Conservation (phyloP, 2,113 vertebrate species). For the Cottus gobio region DNA sequence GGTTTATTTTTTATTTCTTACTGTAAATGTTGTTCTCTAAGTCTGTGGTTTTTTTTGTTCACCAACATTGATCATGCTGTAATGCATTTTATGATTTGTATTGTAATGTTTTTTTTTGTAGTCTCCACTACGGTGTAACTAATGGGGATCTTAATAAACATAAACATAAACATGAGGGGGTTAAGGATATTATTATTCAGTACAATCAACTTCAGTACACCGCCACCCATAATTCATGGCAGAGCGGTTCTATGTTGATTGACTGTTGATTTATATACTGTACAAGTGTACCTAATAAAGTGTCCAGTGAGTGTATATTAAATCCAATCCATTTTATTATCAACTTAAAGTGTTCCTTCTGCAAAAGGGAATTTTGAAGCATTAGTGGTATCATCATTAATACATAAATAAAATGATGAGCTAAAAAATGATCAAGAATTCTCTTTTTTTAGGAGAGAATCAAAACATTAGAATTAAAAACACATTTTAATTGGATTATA, state of each 20-base stretch:
- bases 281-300: not conserved
- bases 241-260: too few relatives aligned
- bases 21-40: too few relatives aligned
- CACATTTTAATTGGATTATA: not conserved
- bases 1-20: too few relatives aligned
- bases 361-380: not conserved
- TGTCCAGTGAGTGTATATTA: not conserved
- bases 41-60: too few relatives aligned
- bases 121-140: too few relatives aligned
- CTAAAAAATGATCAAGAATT: not conserved
- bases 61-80: too few relatives aligned
- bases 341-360: not conserved
- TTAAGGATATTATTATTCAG: not conserved
- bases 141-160: too few relatives aligned
- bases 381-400: too few relatives aligned
- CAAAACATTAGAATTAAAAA: not conserved
- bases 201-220: not conserved
- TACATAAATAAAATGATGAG: not conserved
- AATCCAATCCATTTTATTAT: not conserved
- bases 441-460: not conserved
- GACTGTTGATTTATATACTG: too few relatives aligned
- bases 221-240: too few relatives aligned
- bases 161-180: not conserved
- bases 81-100: too few relatives aligned
- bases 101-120: too few relatives aligned